These are phyloP conservation scores for Hirudo medicinalis DNA, from an alignment of 1,140 invertebrate species.

Conservation along the genomic window DNA sequence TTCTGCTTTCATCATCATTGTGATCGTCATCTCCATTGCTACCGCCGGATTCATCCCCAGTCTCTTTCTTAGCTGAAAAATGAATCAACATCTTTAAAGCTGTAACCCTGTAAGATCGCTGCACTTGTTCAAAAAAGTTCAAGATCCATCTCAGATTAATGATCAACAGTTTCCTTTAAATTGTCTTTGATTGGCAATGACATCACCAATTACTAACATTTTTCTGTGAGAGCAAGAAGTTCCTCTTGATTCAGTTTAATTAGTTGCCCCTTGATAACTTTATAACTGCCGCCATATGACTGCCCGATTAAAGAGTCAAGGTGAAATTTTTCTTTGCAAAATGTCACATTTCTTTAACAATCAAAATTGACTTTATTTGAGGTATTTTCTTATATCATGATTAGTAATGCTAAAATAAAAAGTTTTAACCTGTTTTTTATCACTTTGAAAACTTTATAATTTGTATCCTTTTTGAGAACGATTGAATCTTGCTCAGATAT, in stretches of 20 bases:
- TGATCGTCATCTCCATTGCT: neutral
- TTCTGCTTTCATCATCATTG: neutral
- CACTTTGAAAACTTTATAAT: conserved; percentile 30
- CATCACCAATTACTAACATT: neutral
- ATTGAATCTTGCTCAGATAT: conserved; percentile 28
- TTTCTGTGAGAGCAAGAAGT: neutral
- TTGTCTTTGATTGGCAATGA: neutral
- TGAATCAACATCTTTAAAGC: conserved; percentile 15
- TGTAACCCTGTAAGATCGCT: neutral
- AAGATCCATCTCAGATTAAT: neutral
- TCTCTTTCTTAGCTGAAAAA: neutral
- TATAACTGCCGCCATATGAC: conserved; percentile 62
- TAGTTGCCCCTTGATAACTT: conserved; percentile 44
- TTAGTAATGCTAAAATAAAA: neutral
- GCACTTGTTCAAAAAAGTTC: neutral
- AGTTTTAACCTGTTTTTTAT: conserved; percentile 27
- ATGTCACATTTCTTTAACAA: conserved; percentile 28
- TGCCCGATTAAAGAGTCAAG: conserved; percentile 56
- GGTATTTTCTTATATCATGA: neutral
- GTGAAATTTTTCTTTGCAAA: conserved; percentile 47
- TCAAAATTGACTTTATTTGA: neutral
- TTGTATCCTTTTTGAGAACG: conserved; percentile 29
- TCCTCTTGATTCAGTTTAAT: conserved; percentile 45
- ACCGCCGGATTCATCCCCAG: neutral
- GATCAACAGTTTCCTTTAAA: neutral